Base-by-base conservation (phyloP, 2,888 invertebrate genomes). In the Exocentrus adspersus region DNA sequence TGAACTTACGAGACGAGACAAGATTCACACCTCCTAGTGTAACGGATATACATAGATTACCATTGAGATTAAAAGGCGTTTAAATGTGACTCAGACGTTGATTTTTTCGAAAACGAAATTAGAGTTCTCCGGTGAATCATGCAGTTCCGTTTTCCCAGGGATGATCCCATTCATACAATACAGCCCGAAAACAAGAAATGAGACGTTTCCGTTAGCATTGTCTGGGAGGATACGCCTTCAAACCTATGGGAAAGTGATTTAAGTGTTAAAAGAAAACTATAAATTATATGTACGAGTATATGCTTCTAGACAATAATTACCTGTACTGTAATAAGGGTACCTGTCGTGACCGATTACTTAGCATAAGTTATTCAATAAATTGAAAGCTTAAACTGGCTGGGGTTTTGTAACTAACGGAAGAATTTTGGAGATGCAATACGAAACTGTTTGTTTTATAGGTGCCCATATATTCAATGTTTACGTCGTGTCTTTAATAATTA, bases 191-290 rank as follows among this genome's bases (percentile, higher is more conserved):
- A 54, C 16, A 56, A 52, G 54, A 60, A 64, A 64, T 57, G 20
- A 66, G 43, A 24, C 43, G 54, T 62, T 62, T 62, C 62, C 60
- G 60, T 56, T 56, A 56, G 51, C 30, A 59, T 66, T 62, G 62
- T 66, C 37, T 56, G 43, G n/a, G n/a, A 24, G 19, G 42, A 43
- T 5, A 45, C 56, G 42, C 42, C 43, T 17, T 16, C 45, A 56
- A 30, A 41, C 30, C 56, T 54, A 62, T 62, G 62, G 60, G 62
- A 62, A 65, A 52, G 51, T 60, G 60, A 43, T 45, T 56, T 30
- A 19, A 45, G 19, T 24, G 56, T 45, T 56, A 45, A 43, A 3
- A 10, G n/a, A 28, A 43, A 43, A 56, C 30, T 16, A 56, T 54
- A 42, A 21, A 54, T 54, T 54, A 52, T n/a, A 6, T 46, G 24